These are phyloP conservation scores for Melieria crassipennis DNA, from an alignment of 2,888 invertebrate species.

Conservation along the genomic window DNA sequence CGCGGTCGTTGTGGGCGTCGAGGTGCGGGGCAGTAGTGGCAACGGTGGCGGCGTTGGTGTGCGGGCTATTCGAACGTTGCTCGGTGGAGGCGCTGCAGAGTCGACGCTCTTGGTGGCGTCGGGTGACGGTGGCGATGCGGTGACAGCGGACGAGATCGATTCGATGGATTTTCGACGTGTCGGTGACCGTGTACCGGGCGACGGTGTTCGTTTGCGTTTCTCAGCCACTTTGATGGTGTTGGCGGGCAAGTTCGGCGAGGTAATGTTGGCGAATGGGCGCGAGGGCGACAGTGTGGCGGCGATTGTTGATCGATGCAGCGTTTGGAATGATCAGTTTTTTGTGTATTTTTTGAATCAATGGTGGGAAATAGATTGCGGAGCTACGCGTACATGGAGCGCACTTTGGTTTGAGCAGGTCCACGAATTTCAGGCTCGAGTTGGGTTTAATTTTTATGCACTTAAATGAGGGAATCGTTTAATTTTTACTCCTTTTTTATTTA, in stretches of 20 bases:
- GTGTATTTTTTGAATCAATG: too few species aligned
- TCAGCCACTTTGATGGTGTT: constrained; percentile 63
- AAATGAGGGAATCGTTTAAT: too few species aligned
- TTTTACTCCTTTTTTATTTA: too few species aligned
- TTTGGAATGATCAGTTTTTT: too few species aligned
- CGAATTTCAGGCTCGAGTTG: too few species aligned
- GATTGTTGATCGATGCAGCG: too few species aligned
- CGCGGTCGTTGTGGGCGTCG: constrained; percentile 50
- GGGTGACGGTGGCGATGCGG: constrained; percentile 24
- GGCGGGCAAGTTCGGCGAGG: constrained; percentile 18
- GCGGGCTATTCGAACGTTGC: constrained; percentile 44
- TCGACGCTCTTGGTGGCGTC: constrained; percentile 37
- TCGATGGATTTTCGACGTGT: constrained; percentile 52
- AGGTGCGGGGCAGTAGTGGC: constrained; percentile 51
- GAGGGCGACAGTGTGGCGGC: too few species aligned
- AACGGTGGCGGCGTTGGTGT: constrained; percentile 45
- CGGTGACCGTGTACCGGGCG: constrained; percentile 59
- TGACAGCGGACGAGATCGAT: constrained; percentile 26
- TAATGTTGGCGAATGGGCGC: constrained; percentile 22
- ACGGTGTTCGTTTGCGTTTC: constrained; percentile 63
- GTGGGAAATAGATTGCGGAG: too few species aligned
- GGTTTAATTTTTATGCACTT: too few species aligned
- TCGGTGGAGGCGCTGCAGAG: constrained; percentile 47
- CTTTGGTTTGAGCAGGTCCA: too few species aligned
- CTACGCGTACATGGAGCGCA: too few species aligned